These are phyloP conservation scores for Coenonympha arcania DNA, from an alignment of 2,888 invertebrate genomes.

Conservation along the genomic window DNA sequence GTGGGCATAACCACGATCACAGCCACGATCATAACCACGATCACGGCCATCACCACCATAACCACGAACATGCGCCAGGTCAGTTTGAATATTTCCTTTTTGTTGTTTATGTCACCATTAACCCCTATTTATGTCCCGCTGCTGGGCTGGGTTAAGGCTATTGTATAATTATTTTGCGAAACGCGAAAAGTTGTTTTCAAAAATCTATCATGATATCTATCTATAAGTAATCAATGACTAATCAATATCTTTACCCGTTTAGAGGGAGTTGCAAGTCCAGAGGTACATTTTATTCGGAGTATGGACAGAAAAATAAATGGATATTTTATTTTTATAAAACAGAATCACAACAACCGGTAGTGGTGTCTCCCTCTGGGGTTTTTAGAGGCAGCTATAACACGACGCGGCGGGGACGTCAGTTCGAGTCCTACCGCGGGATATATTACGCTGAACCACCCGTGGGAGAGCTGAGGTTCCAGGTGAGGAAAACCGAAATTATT, in stretches of 20 bases:
- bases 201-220: too few relatives aligned
- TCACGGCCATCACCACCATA: neutral
- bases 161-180: too few relatives aligned
- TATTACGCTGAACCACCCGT: conserved; percentile 58
- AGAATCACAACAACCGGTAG: conserved; percentile 29
- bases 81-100: neutral
- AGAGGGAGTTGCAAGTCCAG: too few relatives aligned
- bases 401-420: conserved; percentile 46
- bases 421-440: conserved; percentile 63
- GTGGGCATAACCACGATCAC: conserved; percentile 4
- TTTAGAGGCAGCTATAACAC: conserved; percentile 52
- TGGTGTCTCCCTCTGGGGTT: conserved; percentile 39
- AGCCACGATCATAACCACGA: conserved; percentile 8
- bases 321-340: neutral
- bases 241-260: too few relatives aligned
- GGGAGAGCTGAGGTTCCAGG: conserved; percentile 53
- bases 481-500: conserved; percentile 20
- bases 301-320: too few relatives aligned
- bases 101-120: neutral
- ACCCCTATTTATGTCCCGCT: too few relatives aligned
- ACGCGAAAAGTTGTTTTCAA: too few relatives aligned
- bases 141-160: too few relatives aligned
- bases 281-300: too few relatives aligned
- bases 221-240: too few relatives aligned
- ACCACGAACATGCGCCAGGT: conserved; percentile 4